A percentile compares a stretch with the other conserved stretches of the same genome.
Evolutionary conservation across 1,140 invertebrate genomes (phyloP).

Genomic region (Drosophila pseudoobscura): DNA sequence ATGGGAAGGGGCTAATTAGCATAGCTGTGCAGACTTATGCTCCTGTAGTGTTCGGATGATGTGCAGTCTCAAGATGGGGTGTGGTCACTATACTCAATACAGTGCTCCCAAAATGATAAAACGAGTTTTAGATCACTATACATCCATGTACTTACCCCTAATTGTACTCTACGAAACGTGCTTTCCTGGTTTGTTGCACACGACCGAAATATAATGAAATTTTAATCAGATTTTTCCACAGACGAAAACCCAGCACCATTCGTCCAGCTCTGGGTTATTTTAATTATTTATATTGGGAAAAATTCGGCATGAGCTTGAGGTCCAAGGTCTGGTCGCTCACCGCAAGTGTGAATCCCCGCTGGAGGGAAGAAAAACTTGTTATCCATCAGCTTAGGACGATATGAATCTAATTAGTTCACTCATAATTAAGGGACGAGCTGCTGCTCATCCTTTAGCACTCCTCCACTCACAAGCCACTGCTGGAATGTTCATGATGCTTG

Average conservation of each 20-base stretch:
- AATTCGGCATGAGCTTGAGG: conserved; percentile 29
- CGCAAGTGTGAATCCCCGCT: conserved; percentile 48
- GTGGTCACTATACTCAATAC: no score
- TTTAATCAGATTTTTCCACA: conserved; percentile 36
- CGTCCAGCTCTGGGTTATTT: conserved; percentile 14
- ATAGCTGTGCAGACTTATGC: background rate
- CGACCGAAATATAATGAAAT: conserved; percentile 21
- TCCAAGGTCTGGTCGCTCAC: conserved; percentile 29
- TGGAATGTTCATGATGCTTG: conserved; percentile 40
- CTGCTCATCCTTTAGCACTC: conserved; percentile 20
- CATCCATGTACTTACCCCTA: conserved; percentile 1
- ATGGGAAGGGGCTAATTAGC: conserved; percentile 26
- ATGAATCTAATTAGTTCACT: conserved; percentile 70
- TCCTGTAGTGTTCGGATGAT: background rate
- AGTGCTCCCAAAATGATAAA: no score
- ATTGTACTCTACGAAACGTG: conserved; percentile 3
- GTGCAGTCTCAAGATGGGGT: no score
- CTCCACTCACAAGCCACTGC: conserved; percentile 16
- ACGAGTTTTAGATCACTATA: conserved; percentile 1
- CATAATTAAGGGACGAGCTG: conserved; percentile 59
- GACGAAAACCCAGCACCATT: background rate
- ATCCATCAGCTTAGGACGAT: conserved; percentile 32
- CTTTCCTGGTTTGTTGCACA: conserved; percentile 22
- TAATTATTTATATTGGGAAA: conserved; percentile 46
- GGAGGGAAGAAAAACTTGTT: conserved; percentile 27